These are phyloP conservation scores for Phrynocephalus versicolor DNA, from an alignment of 2,113 vertebrate species.

Conservation along the genomic window DNA sequence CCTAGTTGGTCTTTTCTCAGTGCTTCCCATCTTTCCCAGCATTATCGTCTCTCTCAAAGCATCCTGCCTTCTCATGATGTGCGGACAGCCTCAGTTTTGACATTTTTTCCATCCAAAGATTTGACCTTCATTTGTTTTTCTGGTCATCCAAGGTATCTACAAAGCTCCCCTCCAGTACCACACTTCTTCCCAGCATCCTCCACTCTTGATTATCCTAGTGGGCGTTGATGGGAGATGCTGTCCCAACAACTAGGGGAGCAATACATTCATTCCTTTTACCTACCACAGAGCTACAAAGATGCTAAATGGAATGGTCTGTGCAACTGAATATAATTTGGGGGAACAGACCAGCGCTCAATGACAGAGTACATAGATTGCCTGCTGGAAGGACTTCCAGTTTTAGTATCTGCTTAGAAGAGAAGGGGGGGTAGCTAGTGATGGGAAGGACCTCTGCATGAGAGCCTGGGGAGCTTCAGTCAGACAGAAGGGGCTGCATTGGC, in stretches of 20 bases:
- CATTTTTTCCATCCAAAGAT: background rate
- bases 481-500: background rate
- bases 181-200: no score
- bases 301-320: background rate
- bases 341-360: background rate
- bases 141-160: no score
- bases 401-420: background rate
- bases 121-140: no score
- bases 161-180: no score
- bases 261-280: background rate
- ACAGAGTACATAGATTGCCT: background rate
- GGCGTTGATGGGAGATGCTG: no score
- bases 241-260: background rate
- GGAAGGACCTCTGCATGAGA: background rate
- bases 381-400: background rate
- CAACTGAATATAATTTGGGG: background rate
- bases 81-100: no score
- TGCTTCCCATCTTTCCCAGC: no score
- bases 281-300: background rate
- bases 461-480: background rate
- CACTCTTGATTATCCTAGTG: no score
- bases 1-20: no score
- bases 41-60: no score
- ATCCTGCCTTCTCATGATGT: no score
- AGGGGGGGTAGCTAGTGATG: background rate